Base-by-base conservation (phyloP, 2,888 invertebrate species). In the Leucophenga montana region DNA sequence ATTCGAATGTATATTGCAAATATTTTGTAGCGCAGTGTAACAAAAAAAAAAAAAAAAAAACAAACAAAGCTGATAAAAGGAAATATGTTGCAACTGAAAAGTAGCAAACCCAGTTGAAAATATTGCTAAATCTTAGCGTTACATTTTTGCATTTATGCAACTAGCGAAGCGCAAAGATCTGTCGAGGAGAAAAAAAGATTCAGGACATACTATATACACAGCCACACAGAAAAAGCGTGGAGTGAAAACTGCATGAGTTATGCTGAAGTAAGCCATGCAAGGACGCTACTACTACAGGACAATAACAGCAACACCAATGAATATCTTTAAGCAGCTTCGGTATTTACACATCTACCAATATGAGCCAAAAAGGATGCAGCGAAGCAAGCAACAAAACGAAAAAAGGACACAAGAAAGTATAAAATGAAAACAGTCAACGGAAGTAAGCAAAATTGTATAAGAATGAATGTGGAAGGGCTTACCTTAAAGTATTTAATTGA, bases 271-370 rank as follows among this genome's bases (percentile, higher is more conserved):
- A 50, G 50, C 50, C n/a, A 50, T 50, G 16, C 50, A 27, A 22
- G 18, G 48, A 20, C 46, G 48, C 20, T 20, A 33, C 46, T 3
- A 64, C 20, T 20, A 33, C 46, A 4, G 16, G 1, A 20, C 33
- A 31, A 46, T 20, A 22, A 27, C 50, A 50, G 8, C 50, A 50
- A 18, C 33, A 33, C 46, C 20, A 22, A 56, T 27, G 56, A 39
- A 56, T 64, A 48, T 48, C 62, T 39, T 64, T 64, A 64, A 64
- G 62, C 62, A 48, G 62, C 62, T 64, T 46, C 62, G 62, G 62
- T 64, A 64, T 64, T 64, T 64, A 64, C 62, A 64, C 62, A 64
- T 64, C 62, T 39, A 5, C 5, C 39, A 11, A 8, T 39, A 11
- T 39, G 11, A 39, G 39, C 39, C 8, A 39, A 39, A 11, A 39